Conservation (phyloP, 2,888 invertebrate genomes). For the Tiliacea citrago region DNA sequence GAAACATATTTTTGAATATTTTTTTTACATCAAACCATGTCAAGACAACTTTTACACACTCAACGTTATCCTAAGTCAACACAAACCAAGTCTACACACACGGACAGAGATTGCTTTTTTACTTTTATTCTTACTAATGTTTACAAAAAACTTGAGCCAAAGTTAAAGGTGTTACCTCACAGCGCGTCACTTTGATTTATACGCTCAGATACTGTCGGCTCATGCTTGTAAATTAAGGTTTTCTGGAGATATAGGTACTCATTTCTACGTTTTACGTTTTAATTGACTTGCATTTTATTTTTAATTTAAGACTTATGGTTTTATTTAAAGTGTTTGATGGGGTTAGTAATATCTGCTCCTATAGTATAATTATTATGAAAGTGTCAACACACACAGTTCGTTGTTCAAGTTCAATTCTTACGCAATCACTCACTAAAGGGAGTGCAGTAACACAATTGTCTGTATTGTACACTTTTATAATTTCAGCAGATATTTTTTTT, state of each 20-base stretch:
- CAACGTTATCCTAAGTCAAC: conserved; percentile 19
- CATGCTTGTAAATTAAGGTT: conserved; percentile 55
- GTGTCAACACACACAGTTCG: too few species aligned
- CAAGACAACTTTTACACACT: background rate
- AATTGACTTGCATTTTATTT: conserved; percentile 27
- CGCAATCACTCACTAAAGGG: too few species aligned
- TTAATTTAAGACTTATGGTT: background rate
- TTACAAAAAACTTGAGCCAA: conserved; percentile 38
- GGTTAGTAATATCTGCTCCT: background rate
- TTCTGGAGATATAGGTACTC: conserved; percentile 23
- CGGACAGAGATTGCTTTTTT: conserved; percentile 39
- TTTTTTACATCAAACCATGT: background rate
- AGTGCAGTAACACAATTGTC: too few species aligned
- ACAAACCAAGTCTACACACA: background rate
- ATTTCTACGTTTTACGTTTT: conserved; percentile 23
- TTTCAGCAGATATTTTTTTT: too few species aligned
- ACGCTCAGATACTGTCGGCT: conserved; percentile 52
- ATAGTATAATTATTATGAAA: too few species aligned
- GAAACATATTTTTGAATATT: too few species aligned
- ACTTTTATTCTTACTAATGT: conserved; percentile 39
- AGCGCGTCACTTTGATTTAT: conserved; percentile 61
- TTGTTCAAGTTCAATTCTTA: too few species aligned
- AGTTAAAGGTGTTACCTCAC: conserved; percentile 41
- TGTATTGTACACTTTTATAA: too few species aligned
- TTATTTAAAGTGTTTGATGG: background rate